Percentiles rank a stretch among this genome's conserved stretches.
Evolutionary conservation across 2,797 vertebrate genomes (phyloP).

Genomic region (Atherinosoma microstoma): DNA sequence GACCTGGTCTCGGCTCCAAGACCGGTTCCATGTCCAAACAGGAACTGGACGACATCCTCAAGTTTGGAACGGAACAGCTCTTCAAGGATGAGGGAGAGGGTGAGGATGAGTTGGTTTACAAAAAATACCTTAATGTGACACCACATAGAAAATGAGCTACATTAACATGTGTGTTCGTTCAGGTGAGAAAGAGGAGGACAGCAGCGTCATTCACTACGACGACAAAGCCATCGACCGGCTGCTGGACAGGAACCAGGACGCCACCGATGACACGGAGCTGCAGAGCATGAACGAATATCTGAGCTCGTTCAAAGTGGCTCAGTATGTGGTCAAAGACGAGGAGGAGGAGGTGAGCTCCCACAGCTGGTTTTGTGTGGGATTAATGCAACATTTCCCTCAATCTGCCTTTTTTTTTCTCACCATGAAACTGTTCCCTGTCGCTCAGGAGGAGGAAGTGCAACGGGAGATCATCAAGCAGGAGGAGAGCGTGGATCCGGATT

Average conservation of each 20-base stretch:
- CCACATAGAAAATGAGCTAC: not conserved
- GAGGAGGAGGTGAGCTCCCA: slow-evolving; percentile 91
- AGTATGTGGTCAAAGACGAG: slow-evolving; percentile 98
- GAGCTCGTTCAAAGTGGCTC: slow-evolving; percentile 98
- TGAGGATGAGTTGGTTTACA: slow-evolving; percentile 3
- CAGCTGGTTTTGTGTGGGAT: not conserved
- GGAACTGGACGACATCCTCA: slow-evolving; percentile 97
- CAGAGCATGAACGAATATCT: slow-evolving; percentile 99
- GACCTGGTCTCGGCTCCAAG: slow-evolving; percentile 96
- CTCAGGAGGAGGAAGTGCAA: slow-evolving; percentile 95
- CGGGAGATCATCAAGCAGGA: slow-evolving; percentile 98
- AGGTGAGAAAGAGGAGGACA: slow-evolving; percentile 96
- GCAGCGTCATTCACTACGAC: slow-evolving; percentile 97
- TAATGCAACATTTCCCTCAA: too few relatives aligned
- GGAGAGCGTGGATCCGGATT: slow-evolving; percentile 97
- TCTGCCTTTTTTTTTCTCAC: not conserved
- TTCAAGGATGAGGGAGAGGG: slow-evolving; percentile 92
- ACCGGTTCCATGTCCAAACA: slow-evolving; percentile 99
- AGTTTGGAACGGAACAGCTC: slow-evolving; percentile 95
- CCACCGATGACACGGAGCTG: slow-evolving; percentile 94
- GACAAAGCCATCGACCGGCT: slow-evolving; percentile 96
- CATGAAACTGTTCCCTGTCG: not conserved
- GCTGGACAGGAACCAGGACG: slow-evolving; percentile 94
- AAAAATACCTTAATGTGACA: not conserved
- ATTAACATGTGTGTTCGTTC: not conserved